Evolutionary conservation across 2,113 vertebrate genomes (phyloP).

Genomic region (Proterorhinus semilunaris): DNA sequence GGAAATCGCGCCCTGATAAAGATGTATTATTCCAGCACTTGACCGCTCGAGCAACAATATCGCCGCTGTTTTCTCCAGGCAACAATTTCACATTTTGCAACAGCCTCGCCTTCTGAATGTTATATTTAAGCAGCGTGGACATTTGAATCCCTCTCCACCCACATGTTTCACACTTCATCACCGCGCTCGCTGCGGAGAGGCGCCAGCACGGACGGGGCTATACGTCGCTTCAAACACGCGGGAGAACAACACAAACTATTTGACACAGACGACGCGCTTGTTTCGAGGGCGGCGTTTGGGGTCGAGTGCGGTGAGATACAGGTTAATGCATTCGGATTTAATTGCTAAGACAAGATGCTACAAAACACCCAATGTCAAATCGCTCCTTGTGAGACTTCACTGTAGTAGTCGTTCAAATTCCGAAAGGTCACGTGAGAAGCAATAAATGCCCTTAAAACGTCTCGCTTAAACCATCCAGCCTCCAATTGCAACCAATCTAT

Average conservation of each 20-base stretch:
- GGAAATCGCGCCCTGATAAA: slow-evolving; percentile 26
- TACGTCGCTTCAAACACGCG: slow-evolving; percentile 4
- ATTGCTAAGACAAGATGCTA: background rate
- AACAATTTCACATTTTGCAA: slow-evolving; percentile 34
- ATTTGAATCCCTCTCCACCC: slow-evolving; percentile 55
- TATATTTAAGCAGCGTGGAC: slow-evolving; percentile 53
- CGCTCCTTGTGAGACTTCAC: too few relatives aligned
- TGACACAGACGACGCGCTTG: slow-evolving; percentile 13
- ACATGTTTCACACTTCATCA: slow-evolving; percentile 60
- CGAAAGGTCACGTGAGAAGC: too few relatives aligned
- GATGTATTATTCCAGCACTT: slow-evolving; percentile 30
- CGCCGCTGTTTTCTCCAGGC: slow-evolving; percentile 35
- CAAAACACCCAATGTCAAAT: background rate
- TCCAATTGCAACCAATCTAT: too few relatives aligned
- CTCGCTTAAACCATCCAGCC: too few relatives aligned
- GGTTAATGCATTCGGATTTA: slow-evolving; percentile 5
- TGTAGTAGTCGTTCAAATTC: too few relatives aligned
- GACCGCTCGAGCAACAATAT: slow-evolving; percentile 38
- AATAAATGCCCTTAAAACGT: too few relatives aligned
- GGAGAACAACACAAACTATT: slow-evolving; percentile 8
- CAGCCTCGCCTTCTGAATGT: slow-evolving; percentile 26
- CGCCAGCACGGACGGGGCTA: slow-evolving; percentile 19
- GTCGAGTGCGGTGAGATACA: background rate
- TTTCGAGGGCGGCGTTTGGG: slow-evolving; percentile 3
- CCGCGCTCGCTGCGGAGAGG: slow-evolving; percentile 14